Evolutionary conservation across 2,888 invertebrate genomes (phyloP).

Genomic region (Tetranychus truncatus): DNA sequence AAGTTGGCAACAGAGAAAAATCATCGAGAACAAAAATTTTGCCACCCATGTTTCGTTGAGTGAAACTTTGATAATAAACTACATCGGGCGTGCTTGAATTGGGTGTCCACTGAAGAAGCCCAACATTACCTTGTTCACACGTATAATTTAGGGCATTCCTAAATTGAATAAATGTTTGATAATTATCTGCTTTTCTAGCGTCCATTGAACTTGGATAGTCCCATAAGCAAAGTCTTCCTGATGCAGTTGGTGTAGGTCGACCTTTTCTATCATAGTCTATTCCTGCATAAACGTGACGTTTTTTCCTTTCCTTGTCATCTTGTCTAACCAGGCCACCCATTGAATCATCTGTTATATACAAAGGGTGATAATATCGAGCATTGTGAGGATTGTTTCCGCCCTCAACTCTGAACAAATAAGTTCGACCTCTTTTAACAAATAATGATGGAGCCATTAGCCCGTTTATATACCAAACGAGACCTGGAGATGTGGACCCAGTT

Average conservation of each 20-base stretch:
- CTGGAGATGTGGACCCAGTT: constrained; percentile 41
- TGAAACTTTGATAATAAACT: constrained; percentile 68
- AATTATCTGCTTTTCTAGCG: constrained; percentile 57
- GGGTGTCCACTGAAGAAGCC: constrained; percentile 57
- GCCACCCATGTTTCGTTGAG: constrained; percentile 85
- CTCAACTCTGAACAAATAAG: constrained; percentile 54
- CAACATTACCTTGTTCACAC: constrained; percentile 51
- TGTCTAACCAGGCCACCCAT: constrained; percentile 61
- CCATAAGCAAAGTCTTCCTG: constrained; percentile 56
- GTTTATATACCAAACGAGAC: constrained; percentile 77
- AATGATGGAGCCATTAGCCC: constrained; percentile 69
- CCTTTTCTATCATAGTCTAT: constrained; percentile 64
- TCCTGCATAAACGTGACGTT: constrained; percentile 33
- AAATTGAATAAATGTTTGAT: constrained; percentile 58
- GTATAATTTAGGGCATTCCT: constrained; percentile 52
- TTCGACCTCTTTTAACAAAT: constrained; percentile 62
- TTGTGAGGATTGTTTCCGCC: constrained; percentile 72
- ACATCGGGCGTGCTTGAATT: constrained; percentile 75
- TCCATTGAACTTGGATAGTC: constrained; percentile 47
- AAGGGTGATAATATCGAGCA: constrained; percentile 58
- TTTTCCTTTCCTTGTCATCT: constrained; percentile 45
- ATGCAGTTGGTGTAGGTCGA: constrained; percentile 32
- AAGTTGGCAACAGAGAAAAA: constrained; percentile 31
- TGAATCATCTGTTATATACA: constrained; percentile 67
- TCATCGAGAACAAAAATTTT: constrained; percentile 75